A percentile compares a stretch with the other conserved stretches of the same genome.
These are phyloP conservation scores for Lepisosteus oculatus DNA, from an alignment of 2,113 vertebrate genomes.

Conservation along the genomic window DNA sequence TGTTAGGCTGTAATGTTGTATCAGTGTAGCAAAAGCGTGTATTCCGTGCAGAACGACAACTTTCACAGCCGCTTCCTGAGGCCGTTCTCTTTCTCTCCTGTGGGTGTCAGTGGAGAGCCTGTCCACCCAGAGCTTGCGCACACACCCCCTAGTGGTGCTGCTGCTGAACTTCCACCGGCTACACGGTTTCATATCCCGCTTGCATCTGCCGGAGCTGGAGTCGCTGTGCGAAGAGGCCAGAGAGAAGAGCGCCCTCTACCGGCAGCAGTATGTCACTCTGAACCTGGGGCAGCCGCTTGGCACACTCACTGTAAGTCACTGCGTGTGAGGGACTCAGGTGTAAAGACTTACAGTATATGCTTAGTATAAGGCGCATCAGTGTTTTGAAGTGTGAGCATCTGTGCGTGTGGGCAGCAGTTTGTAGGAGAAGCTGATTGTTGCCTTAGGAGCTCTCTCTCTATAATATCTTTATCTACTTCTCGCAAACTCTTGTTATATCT, in stretches of 20 bases:
- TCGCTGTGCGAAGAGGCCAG: constrained; percentile 37
- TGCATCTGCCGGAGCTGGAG: constrained; percentile 37
- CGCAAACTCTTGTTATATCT: too few species aligned
- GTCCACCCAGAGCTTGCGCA: constrained; percentile 36
- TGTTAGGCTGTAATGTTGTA: not conserved
- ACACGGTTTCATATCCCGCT: constrained; percentile 36
- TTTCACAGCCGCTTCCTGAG: not conserved
- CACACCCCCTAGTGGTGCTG: constrained; percentile 39
- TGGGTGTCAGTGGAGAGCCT: constrained; percentile 21
- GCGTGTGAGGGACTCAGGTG: not conserved
- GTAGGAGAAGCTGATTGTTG: too few species aligned
- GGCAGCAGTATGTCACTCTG: constrained; percentile 29
- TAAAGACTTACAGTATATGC: too few species aligned
- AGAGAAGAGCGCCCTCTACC: constrained; percentile 27
- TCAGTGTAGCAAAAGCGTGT: not conserved
- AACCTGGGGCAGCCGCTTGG: constrained; percentile 43
- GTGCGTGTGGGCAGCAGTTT: too few species aligned
- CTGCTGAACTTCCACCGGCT: constrained; percentile 53
- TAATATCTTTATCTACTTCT: too few species aligned
- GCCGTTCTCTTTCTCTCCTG: not conserved
- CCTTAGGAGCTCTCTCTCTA: too few species aligned
- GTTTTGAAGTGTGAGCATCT: too few species aligned
- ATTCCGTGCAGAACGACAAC: not conserved
- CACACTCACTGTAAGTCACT: constrained; percentile 40
- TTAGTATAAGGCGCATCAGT: too few species aligned